phyloP scores from a whole-genome alignment of 2,797 vertebrate genomes.

The Danio jaintianensis region DNA sequence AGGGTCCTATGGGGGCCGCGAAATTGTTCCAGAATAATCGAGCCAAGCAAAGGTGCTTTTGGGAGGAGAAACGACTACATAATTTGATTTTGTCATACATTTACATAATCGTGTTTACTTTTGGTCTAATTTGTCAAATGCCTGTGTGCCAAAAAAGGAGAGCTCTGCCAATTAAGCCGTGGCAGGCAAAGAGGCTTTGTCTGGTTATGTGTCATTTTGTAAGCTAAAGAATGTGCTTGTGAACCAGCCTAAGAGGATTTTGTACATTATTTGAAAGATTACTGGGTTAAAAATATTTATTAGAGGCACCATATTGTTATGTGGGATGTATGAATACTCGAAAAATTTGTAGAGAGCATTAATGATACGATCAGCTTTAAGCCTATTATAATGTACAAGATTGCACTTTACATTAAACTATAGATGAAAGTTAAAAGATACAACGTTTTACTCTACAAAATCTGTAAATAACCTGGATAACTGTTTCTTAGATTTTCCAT shows the following conservation, averaged over 20 bases:
- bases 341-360: neutral
- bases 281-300: neutral
- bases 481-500: neutral
- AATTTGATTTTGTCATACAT: constrained; percentile 67
- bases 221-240: constrained; percentile 23
- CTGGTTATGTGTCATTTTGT: constrained; percentile 20
- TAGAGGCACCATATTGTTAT: neutral
- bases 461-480: too few relatives aligned
- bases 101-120: constrained; percentile 76
- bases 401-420: neutral
- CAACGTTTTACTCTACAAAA: neutral
- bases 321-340: neutral
- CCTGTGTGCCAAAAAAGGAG: constrained; percentile 36
- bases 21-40: constrained; percentile 68
- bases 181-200: constrained; percentile 28
- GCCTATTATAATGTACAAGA: neutral
- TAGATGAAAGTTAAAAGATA: neutral
- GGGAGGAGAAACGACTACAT: constrained; percentile 63
- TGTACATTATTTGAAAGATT: constrained; percentile 1
- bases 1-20: constrained; percentile 59
- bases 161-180: constrained; percentile 34
- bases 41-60: constrained; percentile 78
- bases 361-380: neutral
- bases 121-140: constrained; percentile 62
- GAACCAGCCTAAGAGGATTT: constrained; percentile 18